Base-by-base conservation (phyloP, 2,113 vertebrate genomes). In the Hystrix brachyura region DNA sequence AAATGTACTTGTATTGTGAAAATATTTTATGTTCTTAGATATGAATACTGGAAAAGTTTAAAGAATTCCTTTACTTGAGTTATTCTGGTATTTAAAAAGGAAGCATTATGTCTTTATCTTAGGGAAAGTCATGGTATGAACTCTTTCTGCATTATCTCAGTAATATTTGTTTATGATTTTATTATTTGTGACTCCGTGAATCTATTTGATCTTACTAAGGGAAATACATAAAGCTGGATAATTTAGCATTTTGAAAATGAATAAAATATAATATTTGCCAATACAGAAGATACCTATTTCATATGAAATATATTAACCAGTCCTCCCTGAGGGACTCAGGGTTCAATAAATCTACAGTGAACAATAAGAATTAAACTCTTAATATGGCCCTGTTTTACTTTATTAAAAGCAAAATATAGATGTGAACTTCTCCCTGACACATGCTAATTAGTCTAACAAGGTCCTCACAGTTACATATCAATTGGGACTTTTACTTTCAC, bases 21-120 rank as follows among this genome's bases (percentile, higher is more conserved):
- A 99, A 99, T 99, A 99, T 99, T 99, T 98, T 98, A 98, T 98
- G 98, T 98, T 98, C 98, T 98, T 98, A 98, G 98, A 98, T 98
- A 98, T 98, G 98, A 98, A 98, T 98, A 98, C 71, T 97, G 97
- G 82, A 89, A 97, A 98, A 98, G 95, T 97, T 98, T 98, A 98
- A 98, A 98, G 96, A 97, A 97, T 97, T 97, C 93, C 81, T 98
- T 98, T 97, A 97, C 93, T 98, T 96, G 91, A 97, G 97, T 97
- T 98, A 98, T 97, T 98, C 94, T 92, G 96, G 79, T 81, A 96
- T 96, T 94, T 71, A 94, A 51, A 98, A 96, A 69, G 92, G 96
- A 81, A 93, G 92, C 21, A 87, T 27, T 86, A 80, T 98, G 83
- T 93, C 80, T 93, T 96, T 23, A 92, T 72, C 51, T 96, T 94